A percentile compares a stretch with the other conserved stretches of the same genome.
Conservation (phyloP, 2,797 vertebrate species). For the Mormyrops boulengeri region DNA sequence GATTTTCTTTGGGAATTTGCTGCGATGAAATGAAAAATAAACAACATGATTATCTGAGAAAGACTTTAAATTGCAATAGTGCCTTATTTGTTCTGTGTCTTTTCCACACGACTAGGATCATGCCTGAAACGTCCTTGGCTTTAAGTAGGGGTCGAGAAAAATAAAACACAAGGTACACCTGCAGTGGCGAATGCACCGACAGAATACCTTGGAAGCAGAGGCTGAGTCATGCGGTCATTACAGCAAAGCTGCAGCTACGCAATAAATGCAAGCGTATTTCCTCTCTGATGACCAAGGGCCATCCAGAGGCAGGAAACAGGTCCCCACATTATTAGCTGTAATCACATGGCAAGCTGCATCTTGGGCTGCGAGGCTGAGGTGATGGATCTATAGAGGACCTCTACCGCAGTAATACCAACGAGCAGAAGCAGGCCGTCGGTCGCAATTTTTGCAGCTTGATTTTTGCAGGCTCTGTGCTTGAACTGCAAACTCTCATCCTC, state of each 20-base stretch:
- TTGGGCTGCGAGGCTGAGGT: conserved; percentile 59
- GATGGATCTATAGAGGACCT: conserved; percentile 66
- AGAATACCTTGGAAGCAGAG: background rate
- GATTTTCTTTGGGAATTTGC: conserved; percentile 44
- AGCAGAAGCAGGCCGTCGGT: background rate
- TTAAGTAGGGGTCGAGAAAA: background rate
- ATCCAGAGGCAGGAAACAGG: conserved; percentile 5
- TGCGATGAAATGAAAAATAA: conserved; percentile 62
- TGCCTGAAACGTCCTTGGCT: background rate
- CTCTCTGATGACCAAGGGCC: background rate
- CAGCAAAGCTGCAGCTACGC: background rate
- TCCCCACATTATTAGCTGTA: conserved; percentile 66
- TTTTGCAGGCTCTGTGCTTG: background rate
- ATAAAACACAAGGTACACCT: background rate
- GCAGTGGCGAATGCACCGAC: background rate
- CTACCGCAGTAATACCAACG: conserved; percentile 28
- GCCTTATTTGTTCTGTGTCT: background rate
- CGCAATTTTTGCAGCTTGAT: background rate
- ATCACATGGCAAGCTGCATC: conserved; percentile 58
- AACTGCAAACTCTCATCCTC: background rate
- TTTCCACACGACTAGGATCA: background rate
- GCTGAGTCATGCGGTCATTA: background rate
- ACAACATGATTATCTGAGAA: conserved; percentile 65
- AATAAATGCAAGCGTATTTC: background rate
- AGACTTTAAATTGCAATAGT: conserved; percentile 24